A percentile compares a stretch with the other conserved stretches of the same genome.
Conservation (phyloP, 1,140 invertebrate genomes). For the Atopsyche davidsoni region DNA sequence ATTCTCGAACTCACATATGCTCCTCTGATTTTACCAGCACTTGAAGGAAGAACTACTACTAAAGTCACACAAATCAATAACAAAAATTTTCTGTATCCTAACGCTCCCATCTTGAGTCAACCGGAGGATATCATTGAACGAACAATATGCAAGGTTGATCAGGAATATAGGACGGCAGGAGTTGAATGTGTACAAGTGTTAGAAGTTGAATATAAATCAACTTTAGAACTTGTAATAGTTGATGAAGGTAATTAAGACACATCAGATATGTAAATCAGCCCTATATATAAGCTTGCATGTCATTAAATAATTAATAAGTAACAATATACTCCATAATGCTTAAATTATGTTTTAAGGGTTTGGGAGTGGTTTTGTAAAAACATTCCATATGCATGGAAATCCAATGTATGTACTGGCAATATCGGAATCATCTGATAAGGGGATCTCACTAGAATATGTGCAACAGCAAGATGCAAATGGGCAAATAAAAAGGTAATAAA, state of each 20-base stretch:
- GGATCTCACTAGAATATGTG: slow-evolving; percentile 36
- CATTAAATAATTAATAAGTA: background rate
- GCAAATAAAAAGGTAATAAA: slow-evolving; percentile 37
- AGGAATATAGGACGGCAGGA: slow-evolving; percentile 34
- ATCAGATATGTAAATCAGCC: background rate
- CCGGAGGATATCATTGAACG: slow-evolving; percentile 33
- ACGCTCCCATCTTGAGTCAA: slow-evolving; percentile 36
- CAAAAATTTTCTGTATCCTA: slow-evolving; percentile 45
- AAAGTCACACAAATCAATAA: slow-evolving; percentile 43
- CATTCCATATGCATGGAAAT: slow-evolving; percentile 46
- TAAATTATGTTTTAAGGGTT: slow-evolving; percentile 34
- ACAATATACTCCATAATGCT: too few relatives aligned
- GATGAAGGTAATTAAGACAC: slow-evolving; percentile 41
- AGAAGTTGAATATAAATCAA: slow-evolving; percentile 34
- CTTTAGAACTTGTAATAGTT: slow-evolving; percentile 39
- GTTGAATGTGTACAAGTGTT: slow-evolving; percentile 41
- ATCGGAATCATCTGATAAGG: slow-evolving; percentile 33
- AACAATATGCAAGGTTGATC: slow-evolving; percentile 37
- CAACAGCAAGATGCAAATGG: slow-evolving; percentile 33
- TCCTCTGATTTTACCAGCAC: too few relatives aligned
- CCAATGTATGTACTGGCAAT: slow-evolving; percentile 40
- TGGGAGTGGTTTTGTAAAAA: slow-evolving; percentile 40
- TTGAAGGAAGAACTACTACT: slow-evolving; percentile 29
- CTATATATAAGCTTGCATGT: background rate
- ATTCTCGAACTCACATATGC: too few relatives aligned